A percentile compares a stretch with the other conserved stretches of the same genome.
phyloP scores from a whole-genome alignment of 1,140 invertebrate genomes.

The Wiebesia pumilae region DNA sequence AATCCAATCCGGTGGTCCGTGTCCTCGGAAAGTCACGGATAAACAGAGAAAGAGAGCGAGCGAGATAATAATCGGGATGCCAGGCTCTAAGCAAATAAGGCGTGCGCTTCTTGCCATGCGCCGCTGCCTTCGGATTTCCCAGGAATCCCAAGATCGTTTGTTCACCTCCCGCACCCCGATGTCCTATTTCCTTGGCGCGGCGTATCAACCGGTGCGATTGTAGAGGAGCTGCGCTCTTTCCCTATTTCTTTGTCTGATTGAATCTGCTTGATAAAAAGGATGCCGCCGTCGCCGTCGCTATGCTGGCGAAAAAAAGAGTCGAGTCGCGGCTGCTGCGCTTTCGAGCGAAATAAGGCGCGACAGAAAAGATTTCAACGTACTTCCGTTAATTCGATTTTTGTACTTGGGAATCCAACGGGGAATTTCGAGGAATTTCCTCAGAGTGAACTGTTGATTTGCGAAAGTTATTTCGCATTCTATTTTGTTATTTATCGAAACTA shows the following conservation, averaged over 20 bases:
- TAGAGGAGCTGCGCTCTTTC: neutral
- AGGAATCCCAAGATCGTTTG: conserved; percentile 38
- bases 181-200: neutral
- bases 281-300: neutral
- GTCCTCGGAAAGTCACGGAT: neutral
- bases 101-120: conserved; percentile 22
- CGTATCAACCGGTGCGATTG: too few relatives aligned
- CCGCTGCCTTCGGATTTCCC: conserved; percentile 29
- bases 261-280: conserved; percentile 53
- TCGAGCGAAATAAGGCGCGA: conserved; percentile 28
- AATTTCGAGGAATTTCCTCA: neutral
- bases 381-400: conserved; percentile 28
- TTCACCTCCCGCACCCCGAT: neutral
- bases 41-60: conserved; percentile 2
- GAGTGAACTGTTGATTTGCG: neutral
- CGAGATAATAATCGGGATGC: conserved; percentile 33
- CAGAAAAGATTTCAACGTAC: neutral
- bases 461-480: neutral
- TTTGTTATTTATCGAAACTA: neutral
- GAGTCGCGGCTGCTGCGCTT: conserved; percentile 16
- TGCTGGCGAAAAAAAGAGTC: conserved; percentile 29
- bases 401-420: too few relatives aligned
- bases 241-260: conserved; percentile 52
- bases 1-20: conserved; percentile 27
- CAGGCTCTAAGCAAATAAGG: conserved; percentile 43